Conservation (phyloP, 2,113 vertebrate species). For the Scomber scombrus region DNA sequence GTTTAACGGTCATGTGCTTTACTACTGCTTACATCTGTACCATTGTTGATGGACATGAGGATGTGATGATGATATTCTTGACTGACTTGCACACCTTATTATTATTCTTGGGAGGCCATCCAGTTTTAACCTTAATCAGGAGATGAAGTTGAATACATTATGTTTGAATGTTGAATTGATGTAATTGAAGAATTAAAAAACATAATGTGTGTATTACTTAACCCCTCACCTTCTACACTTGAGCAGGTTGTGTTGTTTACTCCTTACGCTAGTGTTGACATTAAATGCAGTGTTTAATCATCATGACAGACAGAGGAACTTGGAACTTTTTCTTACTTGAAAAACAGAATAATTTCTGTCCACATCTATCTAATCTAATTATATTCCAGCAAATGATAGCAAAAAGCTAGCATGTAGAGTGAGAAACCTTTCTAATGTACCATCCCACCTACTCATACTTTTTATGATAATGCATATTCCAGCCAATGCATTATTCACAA, state of each 20-base stretch:
- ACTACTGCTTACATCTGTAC: constrained; percentile 75
- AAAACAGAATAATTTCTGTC: constrained; percentile 30
- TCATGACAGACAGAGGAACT: constrained; percentile 40
- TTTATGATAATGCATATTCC: constrained; percentile 75
- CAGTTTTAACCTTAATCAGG: constrained; percentile 55
- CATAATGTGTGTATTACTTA: constrained; percentile 9
- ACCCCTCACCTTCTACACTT: constrained; percentile 7
- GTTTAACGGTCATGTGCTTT: constrained; percentile 74
- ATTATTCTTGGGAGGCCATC: constrained; percentile 60
- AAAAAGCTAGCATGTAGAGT: constrained; percentile 56
- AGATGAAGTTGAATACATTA: constrained; percentile 41
- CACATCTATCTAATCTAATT: constrained; percentile 41
- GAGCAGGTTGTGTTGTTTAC: constrained; percentile 51
- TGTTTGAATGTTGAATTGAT: constrained; percentile 32
- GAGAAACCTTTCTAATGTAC: constrained; percentile 73
- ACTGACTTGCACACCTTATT: constrained; percentile 69
- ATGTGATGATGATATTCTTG: constrained; percentile 73
- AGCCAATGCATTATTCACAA: constrained; percentile 79
- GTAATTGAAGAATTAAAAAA: constrained; percentile 28
- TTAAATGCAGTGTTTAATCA: constrained; percentile 39
- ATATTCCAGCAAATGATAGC: constrained; percentile 53
- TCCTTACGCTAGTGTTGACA: constrained; percentile 31
- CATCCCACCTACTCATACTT: constrained; percentile 63
- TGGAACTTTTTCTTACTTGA: constrained; percentile 40
- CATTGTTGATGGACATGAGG: constrained; percentile 74